A percentile compares a stretch with the other conserved stretches of the same genome.
phyloP scores from a whole-genome alignment of 2,888 invertebrate genomes.

The Salpingus planirostris region DNA sequence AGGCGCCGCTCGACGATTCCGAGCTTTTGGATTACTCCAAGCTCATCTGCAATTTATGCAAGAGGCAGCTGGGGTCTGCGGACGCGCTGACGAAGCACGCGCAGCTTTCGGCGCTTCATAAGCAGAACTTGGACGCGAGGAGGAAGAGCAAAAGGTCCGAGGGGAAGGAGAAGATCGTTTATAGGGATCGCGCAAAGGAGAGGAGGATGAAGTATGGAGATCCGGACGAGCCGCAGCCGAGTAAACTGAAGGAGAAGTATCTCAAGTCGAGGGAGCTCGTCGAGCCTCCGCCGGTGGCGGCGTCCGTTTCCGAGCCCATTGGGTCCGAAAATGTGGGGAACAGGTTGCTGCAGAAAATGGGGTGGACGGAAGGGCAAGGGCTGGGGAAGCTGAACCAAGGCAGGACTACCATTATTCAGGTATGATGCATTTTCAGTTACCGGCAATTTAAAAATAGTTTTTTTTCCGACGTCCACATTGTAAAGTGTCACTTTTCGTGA shows the following conservation, averaged over 20 bases:
- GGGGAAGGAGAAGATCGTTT: conserved; percentile 42
- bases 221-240: conserved; percentile 68
- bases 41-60: conserved; percentile 89
- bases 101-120: conserved; percentile 89
- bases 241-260: conserved; percentile 64
- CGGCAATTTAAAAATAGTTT: no score
- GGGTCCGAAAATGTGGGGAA: conserved; percentile 90
- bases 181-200: conserved; percentile 95
- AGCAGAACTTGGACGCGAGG: conserved; percentile 63
- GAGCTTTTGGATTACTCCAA: conserved; percentile 82
- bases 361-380: conserved; percentile 96
- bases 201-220: conserved; percentile 88
- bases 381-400: conserved; percentile 91
- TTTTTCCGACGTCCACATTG: no score
- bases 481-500: no score
- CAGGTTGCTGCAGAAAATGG: conserved; percentile 95
- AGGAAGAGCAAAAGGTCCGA: conserved; percentile 27
- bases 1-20: conserved; percentile 54
- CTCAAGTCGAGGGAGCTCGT: conserved; percentile 49
- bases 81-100: conserved; percentile 88
- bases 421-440: conserved; percentile 41
- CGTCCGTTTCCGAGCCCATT: conserved; percentile 59
- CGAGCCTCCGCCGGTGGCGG: conserved; percentile 42
- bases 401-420: conserved; percentile 85
- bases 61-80: conserved; percentile 83